Conservation (phyloP, 1,140 invertebrate genomes). For the Pogonomyrmex californicus region DNA sequence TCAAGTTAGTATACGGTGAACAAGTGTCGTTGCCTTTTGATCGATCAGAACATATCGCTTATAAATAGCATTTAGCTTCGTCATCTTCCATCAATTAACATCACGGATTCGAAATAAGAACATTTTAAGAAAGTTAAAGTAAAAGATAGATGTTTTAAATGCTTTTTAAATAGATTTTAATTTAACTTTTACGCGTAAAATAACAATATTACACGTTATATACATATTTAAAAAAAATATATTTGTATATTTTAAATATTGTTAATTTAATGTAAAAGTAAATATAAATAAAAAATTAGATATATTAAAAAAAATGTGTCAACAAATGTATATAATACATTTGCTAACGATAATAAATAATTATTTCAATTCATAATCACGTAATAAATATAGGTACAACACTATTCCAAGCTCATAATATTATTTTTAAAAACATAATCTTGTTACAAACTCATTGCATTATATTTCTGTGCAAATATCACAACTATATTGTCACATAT, state of each 20-base stretch:
- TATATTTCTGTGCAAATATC: background rate
- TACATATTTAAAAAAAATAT: background rate
- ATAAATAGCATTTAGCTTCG: conserved; percentile 5
- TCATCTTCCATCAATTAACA: background rate
- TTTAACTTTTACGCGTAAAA: background rate
- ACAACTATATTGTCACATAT: background rate
- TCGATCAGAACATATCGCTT: background rate
- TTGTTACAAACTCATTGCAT: background rate
- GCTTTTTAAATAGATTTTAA: background rate
- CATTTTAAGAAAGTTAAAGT: background rate
- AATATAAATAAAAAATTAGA: background rate
- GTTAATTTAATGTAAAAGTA: background rate
- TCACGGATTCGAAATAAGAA: background rate
- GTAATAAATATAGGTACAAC: background rate
- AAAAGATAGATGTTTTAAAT: background rate
- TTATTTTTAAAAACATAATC: background rate
- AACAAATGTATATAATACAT: background rate
- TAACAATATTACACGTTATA: background rate
- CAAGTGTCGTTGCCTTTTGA: background rate
- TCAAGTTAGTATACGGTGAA: conserved; percentile 37
- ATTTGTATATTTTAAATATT: background rate
- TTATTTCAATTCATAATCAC: background rate
- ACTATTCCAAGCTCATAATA: background rate
- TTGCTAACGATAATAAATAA: background rate
- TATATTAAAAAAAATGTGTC: background rate